These are phyloP conservation scores for Micrasema longulum DNA, from an alignment of 1,140 invertebrate genomes.

Conservation along the genomic window DNA sequence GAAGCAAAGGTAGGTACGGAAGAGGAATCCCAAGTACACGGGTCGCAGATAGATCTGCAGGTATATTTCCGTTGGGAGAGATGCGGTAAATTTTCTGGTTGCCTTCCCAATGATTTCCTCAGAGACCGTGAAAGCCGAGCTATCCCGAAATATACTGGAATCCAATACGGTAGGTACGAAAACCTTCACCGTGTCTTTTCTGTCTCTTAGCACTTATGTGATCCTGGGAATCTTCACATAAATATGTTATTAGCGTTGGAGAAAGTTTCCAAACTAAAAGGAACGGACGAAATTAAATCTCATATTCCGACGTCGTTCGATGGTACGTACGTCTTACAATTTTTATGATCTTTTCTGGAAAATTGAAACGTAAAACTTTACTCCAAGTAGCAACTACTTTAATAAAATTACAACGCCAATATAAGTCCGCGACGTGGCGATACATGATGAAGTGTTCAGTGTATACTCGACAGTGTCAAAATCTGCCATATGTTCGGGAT, in stretches of 20 bases:
- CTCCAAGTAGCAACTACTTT: conserved; percentile 3
- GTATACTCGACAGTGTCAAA: too few relatives aligned
- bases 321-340: conserved; percentile 15
- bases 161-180: conserved; percentile 52
- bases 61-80: conserved; percentile 55
- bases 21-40: conserved; percentile 39
- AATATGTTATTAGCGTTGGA: conserved; percentile 51
- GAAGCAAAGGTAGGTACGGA: background rate
- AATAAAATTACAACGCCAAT: background rate
- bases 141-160: conserved; percentile 54
- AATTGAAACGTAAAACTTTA: conserved; percentile 10
- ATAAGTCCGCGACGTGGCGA: background rate
- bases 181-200: conserved; percentile 55
- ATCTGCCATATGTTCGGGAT: too few relatives aligned
- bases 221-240: conserved; percentile 47
- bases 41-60: conserved; percentile 54
- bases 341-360: conserved; percentile 28
- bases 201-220: conserved; percentile 55
- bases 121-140: conserved; percentile 56
- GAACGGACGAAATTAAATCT: conserved; percentile 44
- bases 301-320: conserved; percentile 32
- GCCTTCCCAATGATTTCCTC: conserved; percentile 60
- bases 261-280: conserved; percentile 45
- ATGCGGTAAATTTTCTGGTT: conserved; percentile 56
- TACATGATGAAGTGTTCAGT: too few relatives aligned